These are phyloP conservation scores for Pseudocheirus occidentalis DNA, from an alignment of 2,797 vertebrate species.

Conservation along the genomic window DNA sequence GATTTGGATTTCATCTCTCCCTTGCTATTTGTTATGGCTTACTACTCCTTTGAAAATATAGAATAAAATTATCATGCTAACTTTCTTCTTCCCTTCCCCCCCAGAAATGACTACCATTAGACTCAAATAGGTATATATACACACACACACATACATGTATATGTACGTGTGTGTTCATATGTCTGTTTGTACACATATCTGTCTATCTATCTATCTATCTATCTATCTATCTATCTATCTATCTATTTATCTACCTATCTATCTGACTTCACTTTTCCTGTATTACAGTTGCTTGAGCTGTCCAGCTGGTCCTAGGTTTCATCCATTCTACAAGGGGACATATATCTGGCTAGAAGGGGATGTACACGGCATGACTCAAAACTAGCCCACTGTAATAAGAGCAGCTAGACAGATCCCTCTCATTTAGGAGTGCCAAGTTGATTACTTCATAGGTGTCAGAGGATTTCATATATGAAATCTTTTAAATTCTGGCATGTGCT, in stretches of 20 bases:
- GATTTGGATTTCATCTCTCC: not conserved
- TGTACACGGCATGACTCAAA: not conserved
- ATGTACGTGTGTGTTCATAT: too few species aligned
- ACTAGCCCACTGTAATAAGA: not conserved
- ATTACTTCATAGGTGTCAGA: not conserved
- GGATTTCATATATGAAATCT: not conserved
- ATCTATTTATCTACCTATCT: too few species aligned
- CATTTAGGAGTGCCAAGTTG: not conserved
- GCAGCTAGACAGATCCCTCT: not conserved
- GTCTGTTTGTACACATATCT: too few species aligned
- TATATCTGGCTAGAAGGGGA: not conserved
- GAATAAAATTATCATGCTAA: not conserved
- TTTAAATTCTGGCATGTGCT: not conserved
- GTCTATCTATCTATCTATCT: too few species aligned
- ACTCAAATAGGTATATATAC: not conserved
- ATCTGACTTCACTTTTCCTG: not conserved
- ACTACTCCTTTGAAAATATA: not conserved
- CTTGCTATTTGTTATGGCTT: not conserved
- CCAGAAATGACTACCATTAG: not conserved
- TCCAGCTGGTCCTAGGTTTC: not conserved
- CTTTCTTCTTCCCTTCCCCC: not conserved
- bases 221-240: too few species aligned
- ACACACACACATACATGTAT: too few species aligned
- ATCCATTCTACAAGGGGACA: not conserved
- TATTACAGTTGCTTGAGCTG: not conserved